Conservation (phyloP, 1,140 invertebrate genomes). For the Sogatella furcifera region DNA sequence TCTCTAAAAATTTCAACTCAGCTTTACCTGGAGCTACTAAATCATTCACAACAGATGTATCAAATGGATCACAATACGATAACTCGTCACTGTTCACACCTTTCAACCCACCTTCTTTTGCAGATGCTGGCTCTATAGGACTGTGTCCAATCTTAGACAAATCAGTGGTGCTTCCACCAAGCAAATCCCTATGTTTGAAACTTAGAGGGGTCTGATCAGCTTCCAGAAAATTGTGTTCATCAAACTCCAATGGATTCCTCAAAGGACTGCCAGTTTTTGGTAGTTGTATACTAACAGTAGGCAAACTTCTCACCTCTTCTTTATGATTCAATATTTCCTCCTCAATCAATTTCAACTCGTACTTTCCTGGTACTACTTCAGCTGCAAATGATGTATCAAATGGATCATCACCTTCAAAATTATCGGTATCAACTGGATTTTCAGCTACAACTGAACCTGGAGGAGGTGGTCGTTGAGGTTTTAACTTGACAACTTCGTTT, state of each 20-base stretch:
- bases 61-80: constrained; percentile 67
- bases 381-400: constrained; percentile 79
- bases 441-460: neutral
- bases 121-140: constrained; percentile 47
- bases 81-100: constrained; percentile 30
- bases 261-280: neutral
- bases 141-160: constrained; percentile 53
- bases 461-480: constrained; percentile 15
- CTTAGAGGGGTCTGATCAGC: constrained; percentile 15
- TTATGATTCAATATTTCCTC: constrained; percentile 36
- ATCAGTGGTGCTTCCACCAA: constrained; percentile 57
- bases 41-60: constrained; percentile 63
- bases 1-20: constrained; percentile 66
- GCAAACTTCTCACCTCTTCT: neutral
- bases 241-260: neutral
- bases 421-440: neutral
- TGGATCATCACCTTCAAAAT: constrained; percentile 43
- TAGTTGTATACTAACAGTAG: neutral
- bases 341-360: constrained; percentile 49
- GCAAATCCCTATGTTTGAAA: constrained; percentile 22
- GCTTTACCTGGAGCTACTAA: constrained; percentile 57
- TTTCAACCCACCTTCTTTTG: constrained; percentile 34
- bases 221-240: constrained; percentile 13
- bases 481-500: constrained; percentile 4
- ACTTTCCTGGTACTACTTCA: constrained; percentile 57